A percentile compares a stretch with the other conserved stretches of the same genome.
These are phyloP conservation scores for Peromyscus leucopus DNA, from an alignment of 2,113 vertebrate genomes.

Conservation along the genomic window DNA sequence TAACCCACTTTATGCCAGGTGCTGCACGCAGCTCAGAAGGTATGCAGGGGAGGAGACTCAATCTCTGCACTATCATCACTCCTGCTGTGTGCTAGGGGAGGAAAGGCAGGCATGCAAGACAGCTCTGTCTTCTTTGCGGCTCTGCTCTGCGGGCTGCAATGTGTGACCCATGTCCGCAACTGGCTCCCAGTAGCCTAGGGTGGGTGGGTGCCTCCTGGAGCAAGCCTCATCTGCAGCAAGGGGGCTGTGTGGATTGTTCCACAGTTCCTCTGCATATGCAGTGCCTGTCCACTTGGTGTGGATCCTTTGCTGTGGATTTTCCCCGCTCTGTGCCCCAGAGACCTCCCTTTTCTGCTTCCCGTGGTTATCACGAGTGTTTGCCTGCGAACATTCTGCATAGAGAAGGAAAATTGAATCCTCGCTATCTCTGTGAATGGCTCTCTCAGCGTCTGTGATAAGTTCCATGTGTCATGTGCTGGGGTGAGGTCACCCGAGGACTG, in stretches of 20 bases:
- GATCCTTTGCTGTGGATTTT: background rate
- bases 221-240: background rate
- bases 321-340: background rate
- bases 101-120: background rate
- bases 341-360: background rate
- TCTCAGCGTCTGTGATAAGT: conserved; percentile 66
- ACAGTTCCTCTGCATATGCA: background rate
- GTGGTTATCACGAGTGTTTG: background rate
- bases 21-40: background rate
- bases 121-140: background rate
- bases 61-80: background rate
- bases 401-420: conserved; percentile 63
- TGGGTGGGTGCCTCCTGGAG: background rate
- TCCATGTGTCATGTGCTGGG: conserved; percentile 63
- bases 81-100: background rate
- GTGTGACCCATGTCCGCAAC: background rate
- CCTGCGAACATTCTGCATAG: background rate
- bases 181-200: background rate
- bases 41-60: background rate
- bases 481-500: conserved; percentile 68
- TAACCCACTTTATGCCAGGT: background rate
- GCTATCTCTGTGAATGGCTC: conserved; percentile 64
- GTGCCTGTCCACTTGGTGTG: background rate
- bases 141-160: background rate
- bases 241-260: background rate